Percentiles rank a stretch among this genome's conserved stretches.
Conservation (phyloP, 2,113 vertebrate species). For the Cavia porcellus region DNA sequence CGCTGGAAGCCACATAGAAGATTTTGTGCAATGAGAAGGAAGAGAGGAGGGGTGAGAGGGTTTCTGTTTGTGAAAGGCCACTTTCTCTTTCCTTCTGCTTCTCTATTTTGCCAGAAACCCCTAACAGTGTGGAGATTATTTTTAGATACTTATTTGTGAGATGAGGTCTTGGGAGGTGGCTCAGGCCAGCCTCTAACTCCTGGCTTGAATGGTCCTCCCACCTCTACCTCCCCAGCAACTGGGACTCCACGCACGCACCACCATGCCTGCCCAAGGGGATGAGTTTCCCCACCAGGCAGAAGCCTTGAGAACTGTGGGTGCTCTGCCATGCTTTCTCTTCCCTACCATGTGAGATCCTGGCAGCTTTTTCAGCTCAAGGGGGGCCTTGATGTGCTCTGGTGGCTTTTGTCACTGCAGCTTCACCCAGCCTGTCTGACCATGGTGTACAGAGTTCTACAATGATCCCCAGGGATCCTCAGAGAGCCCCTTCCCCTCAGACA, state of each 20-base stretch:
- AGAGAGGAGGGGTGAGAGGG: not conserved
- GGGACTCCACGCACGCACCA: not conserved
- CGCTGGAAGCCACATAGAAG: not conserved
- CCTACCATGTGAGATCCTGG: not conserved
- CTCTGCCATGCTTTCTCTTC: not conserved
- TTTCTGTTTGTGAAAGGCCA: not conserved
- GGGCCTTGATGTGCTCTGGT: not conserved
- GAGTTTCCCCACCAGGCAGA: not conserved
- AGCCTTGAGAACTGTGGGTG: not conserved
- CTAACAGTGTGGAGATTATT: not conserved
- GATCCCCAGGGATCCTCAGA: not conserved
- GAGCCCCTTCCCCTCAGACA: not conserved
- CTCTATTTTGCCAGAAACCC: too few species aligned
- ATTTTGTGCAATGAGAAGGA: rapidly evolving
- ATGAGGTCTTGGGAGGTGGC: not conserved
- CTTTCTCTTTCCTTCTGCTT: too few species aligned
- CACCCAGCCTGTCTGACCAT: not conserved
- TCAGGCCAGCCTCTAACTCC: not conserved
- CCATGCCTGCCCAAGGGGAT: not conserved
- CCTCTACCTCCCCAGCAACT: not conserved
- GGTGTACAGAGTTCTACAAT: rapidly evolving
- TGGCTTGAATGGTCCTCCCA: not conserved
- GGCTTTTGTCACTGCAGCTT: not conserved
- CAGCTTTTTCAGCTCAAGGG: not conserved
- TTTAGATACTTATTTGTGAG: not conserved